phyloP scores from a whole-genome alignment of 2,113 vertebrate genomes.

The Balaeniceps rex region DNA sequence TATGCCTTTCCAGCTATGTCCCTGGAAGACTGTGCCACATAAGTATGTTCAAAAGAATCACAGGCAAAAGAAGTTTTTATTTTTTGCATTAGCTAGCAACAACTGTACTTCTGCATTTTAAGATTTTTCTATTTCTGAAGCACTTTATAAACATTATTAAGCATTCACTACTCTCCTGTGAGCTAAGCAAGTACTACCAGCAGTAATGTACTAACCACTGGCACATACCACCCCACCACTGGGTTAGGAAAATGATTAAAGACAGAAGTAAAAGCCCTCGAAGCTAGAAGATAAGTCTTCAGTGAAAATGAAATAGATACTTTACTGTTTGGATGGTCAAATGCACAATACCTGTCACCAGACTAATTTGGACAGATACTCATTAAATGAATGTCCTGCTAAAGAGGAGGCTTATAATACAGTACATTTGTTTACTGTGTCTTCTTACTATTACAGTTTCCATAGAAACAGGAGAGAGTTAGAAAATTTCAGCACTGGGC shows the following conservation, averaged over 20 bases:
- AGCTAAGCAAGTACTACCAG: not conserved
- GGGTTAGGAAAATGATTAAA: not conserved
- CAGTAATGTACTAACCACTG: not conserved
- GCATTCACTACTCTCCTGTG: not conserved
- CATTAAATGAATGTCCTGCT: constrained; percentile 13
- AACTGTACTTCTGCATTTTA: not conserved
- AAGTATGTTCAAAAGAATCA: not conserved
- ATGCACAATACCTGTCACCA: not conserved
- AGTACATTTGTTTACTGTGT: constrained; percentile 45
- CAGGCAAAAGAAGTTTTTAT: not conserved
- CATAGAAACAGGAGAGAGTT: constrained; percentile 52
- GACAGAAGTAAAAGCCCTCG: not conserved
- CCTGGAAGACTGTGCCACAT: not conserved
- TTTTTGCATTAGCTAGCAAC: not conserved
- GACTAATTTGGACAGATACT: not conserved
- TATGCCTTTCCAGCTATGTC: not conserved
- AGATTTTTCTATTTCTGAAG: not conserved
- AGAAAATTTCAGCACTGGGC: constrained; percentile 26
- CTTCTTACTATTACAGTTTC: constrained; percentile 52
- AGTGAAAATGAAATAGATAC: not conserved
- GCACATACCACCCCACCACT: not conserved
- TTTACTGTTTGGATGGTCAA: not conserved
- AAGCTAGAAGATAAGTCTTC: not conserved
- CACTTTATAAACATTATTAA: not conserved
- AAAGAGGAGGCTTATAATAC: not conserved